phyloP scores from a whole-genome alignment of 2,113 vertebrate genomes.

The Bombycilla garrulus region DNA sequence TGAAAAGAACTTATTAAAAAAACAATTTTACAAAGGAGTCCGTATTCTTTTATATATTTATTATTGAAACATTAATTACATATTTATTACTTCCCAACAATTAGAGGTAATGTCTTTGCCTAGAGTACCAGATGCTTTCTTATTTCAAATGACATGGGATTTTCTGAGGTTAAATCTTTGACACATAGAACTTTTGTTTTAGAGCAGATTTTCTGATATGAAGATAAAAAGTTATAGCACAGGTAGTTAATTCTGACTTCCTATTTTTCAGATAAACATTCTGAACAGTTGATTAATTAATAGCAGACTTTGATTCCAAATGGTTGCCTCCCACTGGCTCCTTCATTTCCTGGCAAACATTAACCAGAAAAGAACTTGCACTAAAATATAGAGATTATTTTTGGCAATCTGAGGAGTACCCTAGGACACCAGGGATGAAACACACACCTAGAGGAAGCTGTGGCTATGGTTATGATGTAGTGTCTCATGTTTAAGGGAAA shows the following conservation, averaged over 20 bases:
- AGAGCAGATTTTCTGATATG: background rate
- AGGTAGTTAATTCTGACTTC: background rate
- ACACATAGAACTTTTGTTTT: background rate
- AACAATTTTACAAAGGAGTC: background rate
- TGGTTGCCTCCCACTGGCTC: accelerated
- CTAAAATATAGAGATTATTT: background rate
- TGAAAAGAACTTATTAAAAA: conserved; percentile 1
- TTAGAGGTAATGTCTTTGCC: background rate
- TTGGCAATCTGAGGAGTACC: background rate
- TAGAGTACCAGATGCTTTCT: background rate
- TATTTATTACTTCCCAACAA: background rate
- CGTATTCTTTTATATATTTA: background rate
- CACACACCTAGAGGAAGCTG: background rate
- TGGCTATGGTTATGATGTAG: background rate
- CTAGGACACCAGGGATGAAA: background rate
- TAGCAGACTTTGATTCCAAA: background rate
- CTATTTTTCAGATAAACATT: background rate
- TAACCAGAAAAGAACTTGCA: background rate
- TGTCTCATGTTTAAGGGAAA: background rate
- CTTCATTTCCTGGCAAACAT: background rate
- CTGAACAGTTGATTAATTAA: background rate
- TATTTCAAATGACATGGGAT: background rate
- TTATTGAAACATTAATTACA: background rate
- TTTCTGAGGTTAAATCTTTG: background rate
- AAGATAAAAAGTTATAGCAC: background rate